Evolutionary conservation across 1,140 invertebrate genomes (phyloP), one percentile per base, ranked within the genome.

Genomic region (Lethrus apterus): DNA sequence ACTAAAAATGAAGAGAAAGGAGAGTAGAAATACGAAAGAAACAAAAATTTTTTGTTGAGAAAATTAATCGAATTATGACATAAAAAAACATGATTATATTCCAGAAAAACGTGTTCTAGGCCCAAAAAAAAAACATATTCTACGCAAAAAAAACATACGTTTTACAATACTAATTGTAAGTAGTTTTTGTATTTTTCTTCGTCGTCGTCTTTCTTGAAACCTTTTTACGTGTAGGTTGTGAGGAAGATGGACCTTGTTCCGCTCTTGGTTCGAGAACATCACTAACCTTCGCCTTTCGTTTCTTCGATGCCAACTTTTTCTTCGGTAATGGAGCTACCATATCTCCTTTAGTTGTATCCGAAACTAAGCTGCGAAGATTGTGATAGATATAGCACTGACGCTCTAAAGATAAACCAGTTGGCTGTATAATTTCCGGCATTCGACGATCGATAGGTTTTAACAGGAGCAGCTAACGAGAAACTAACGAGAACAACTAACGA

Each of bases 21-120:
- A n/a, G 23, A 26, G 23, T 26, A 26, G 5, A 26, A 26, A 26
- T 26, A 26, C 23, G 23, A 26, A 26, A 26, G n/a, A 26, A 26
- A 26, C 23, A n/a, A n/a, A 26, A 26, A 26, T 26, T 26, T 26
- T 26, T 26, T n/a, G 23, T n/a, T 26, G 23, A n/a, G n/a, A 26
- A 26, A 26, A 26, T 26, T 7, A 5, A 26, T 26, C 23, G 23
- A 26, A 26, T 26, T 26, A 26, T 26, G n/a, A 26, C 5, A 26
- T 26, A 26, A 26, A 26, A 26, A 26, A 26, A n/a, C n/a, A 26
- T 26, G 23, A 26, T 26, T 26, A 26, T 26, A 26, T n/a, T 26
- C 23, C 23, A 5, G 23, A 26, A 26, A 26, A 26, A 26, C n/a
- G 23, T 26, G 23, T 26, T 5, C n/a, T 26, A 26, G 5, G 23